Conservation (phyloP, 2,797 vertebrate species). For the Myotis planiceps region DNA sequence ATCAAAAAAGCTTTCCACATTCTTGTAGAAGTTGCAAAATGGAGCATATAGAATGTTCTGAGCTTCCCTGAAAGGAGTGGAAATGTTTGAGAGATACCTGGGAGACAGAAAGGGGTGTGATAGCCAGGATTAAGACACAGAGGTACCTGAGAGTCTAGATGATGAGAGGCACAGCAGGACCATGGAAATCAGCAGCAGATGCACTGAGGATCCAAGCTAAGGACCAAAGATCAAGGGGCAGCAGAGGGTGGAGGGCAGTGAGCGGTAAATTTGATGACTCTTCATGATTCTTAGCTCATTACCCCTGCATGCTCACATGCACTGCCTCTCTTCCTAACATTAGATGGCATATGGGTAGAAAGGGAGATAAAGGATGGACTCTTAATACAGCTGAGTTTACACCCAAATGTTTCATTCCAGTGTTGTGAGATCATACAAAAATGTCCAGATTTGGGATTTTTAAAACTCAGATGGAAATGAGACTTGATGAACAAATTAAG, state of each 20-base stretch:
- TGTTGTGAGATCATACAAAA: not conserved
- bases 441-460: not conserved
- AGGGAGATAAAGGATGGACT: not conserved
- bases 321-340: not conserved
- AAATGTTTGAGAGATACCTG: not conserved
- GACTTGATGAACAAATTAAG: not conserved
- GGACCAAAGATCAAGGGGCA: not conserved
- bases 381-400: not conserved
- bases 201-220: not conserved
- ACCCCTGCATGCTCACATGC: not conserved
- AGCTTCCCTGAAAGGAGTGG: not conserved
- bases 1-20: not conserved
- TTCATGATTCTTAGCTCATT: not conserved
- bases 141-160: not conserved
- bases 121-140: not conserved
- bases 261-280: fast-evolving
- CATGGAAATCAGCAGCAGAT: not conserved
- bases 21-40: not conserved
- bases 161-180: not conserved
- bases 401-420: not conserved
- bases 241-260: not conserved
- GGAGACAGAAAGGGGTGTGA: not conserved
- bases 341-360: not conserved
- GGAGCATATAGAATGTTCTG: not conserved
- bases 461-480: not conserved